A percentile compares a stretch with the other conserved stretches of the same genome.
Evolutionary conservation across 2,113 vertebrate genomes (phyloP).

Genomic region (Mugil cephalus): DNA sequence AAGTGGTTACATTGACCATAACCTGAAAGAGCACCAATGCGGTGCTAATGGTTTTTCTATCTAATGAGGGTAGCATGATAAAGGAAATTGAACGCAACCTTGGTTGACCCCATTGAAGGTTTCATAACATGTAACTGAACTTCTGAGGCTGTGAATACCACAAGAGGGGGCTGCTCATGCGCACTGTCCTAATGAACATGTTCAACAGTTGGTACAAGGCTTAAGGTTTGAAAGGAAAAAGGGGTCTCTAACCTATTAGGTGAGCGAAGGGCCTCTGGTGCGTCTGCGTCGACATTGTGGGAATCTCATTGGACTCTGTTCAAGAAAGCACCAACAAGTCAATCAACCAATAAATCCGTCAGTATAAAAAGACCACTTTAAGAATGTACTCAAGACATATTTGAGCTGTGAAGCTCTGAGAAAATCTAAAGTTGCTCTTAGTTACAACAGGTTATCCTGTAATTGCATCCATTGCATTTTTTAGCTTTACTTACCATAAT

Average conservation of each 20-base stretch:
- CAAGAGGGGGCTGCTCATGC: too few species aligned
- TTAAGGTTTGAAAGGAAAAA: neutral
- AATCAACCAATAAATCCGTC: neutral
- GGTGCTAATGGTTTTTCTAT: too few species aligned
- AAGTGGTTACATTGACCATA: too few species aligned
- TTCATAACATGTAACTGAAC: too few species aligned
- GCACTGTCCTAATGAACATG: too few species aligned
- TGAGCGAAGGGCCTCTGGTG: conserved; percentile 68
- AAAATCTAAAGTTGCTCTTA: too few species aligned
- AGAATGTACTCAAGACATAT: neutral
- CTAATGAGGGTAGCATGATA: too few species aligned
- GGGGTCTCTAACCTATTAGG: conserved; percentile 52
- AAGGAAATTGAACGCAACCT: too few species aligned
- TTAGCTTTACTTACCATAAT: neutral
- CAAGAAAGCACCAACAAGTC: conserved; percentile 12
- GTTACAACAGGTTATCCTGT: neutral
- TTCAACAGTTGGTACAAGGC: too few species aligned
- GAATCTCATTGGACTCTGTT: conserved; percentile 49
- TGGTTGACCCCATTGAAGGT: too few species aligned
- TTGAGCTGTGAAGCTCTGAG: neutral
- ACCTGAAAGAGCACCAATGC: too few species aligned
- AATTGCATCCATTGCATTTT: neutral
- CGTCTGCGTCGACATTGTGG: neutral
- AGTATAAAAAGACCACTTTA: neutral
- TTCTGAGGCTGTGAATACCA: too few species aligned